Percentiles rank a stretch among this genome's conserved stretches.
These are phyloP conservation scores for Pyralis farinalis DNA, from an alignment of 2,888 invertebrate species.

Conservation along the genomic window DNA sequence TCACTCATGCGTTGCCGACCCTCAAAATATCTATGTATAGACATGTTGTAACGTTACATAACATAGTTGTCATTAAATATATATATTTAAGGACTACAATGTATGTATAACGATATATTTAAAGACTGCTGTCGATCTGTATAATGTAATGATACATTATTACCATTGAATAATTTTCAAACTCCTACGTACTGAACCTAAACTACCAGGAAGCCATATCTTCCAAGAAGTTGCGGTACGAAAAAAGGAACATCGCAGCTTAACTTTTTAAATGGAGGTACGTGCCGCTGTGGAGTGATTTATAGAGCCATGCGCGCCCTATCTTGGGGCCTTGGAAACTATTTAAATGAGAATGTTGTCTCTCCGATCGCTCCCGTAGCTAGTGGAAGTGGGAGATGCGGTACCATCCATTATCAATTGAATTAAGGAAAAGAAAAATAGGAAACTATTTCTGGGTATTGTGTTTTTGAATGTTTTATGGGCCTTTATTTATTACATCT, in stretches of 20 bases:
- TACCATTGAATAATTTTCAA: no score
- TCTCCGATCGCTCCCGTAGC: constrained; percentile 27
- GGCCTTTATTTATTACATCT: no score
- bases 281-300: constrained; percentile 34
- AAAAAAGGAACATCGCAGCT: constrained; percentile 39
- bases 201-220: constrained; percentile 2
- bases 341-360: constrained; percentile 70
- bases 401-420: constrained; percentile 43
- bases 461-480: background rate
- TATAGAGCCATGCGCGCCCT: constrained; percentile 28
- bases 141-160: no score
- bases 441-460: background rate
- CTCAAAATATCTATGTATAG: no score
- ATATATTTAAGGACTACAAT: no score
- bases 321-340: constrained; percentile 44
- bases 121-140: no score
- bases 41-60: no score
- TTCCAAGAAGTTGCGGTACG: constrained; percentile 32
- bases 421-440: constrained; percentile 29
- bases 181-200: background rate
- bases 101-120: no score
- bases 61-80: no score
- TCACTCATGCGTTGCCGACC: no score
- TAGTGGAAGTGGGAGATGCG: constrained; percentile 24
- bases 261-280: constrained; percentile 55